Base-by-base conservation (phyloP, 2,888 invertebrate species). In the Deilephila elpenor region DNA sequence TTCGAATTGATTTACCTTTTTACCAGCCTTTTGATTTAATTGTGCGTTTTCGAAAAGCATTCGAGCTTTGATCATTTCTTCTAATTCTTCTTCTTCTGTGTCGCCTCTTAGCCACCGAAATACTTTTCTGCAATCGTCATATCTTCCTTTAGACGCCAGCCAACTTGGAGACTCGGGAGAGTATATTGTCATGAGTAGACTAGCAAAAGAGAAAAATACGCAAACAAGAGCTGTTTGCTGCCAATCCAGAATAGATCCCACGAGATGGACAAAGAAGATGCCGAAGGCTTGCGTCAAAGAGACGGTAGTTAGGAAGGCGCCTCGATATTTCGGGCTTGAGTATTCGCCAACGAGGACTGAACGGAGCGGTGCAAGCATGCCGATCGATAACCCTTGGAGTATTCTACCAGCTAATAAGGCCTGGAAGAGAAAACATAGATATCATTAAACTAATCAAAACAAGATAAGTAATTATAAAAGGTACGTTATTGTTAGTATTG, bases 141-240 rank as follows among this genome's bases (percentile, higher is more conserved):
- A 86, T 8, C 89, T 89, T 11, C 93, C 94, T 77, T 93, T 95
- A 4, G 95, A 88, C 0, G 95, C 91, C 37, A 96, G 84, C 96
- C 96, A 97, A 72, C 93, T 91, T 0, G 96, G 96, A 5, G 96
- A 95, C 86, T 97, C 97, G 0, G 96, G 96, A 0, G 89, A 86
- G 75, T 84, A 88, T 5, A 90, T 73, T 0, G 87, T 87, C 85
- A 91, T 88, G 17, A 87, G 74, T 11, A 96, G 84, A 53, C 95
- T 92, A 8, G 91, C 80, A 60, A 95, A 82, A 0, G 95, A 93
- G 53, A 95, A 88, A 37, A 86, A 77, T 1, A 92, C 88, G 75
- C 94, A 93, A 29, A 95, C 83, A 0, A 95, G 80, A 0, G 95
- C 95, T 0, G 95, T 94, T 19, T 86, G 86, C 79, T 95, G 89